These are phyloP conservation scores for Eulemur macaco DNA, from an alignment of 2,113 vertebrate genomes.

Conservation along the genomic window DNA sequence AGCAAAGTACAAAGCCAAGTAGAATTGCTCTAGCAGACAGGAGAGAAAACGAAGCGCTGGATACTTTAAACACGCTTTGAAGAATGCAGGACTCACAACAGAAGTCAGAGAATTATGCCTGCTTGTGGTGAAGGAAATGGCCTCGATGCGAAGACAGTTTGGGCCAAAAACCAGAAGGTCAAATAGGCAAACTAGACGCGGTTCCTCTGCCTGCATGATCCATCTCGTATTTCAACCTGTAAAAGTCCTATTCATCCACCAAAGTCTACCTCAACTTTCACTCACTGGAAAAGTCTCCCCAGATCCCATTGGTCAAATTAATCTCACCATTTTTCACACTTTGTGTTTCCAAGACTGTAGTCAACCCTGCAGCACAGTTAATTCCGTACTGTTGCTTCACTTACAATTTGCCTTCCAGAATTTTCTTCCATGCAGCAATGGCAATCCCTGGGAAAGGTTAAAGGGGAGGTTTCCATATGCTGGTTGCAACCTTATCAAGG, in stretches of 20 bases:
- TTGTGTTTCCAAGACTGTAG: background rate
- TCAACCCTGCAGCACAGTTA: background rate
- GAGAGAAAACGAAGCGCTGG: background rate
- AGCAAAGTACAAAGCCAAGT: background rate
- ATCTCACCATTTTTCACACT: background rate
- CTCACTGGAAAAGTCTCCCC: background rate
- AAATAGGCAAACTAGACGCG: background rate
- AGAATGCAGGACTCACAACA: background rate
- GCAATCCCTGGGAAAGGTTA: background rate
- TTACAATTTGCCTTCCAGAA: background rate
- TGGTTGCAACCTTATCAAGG: background rate
- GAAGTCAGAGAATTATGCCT: background rate
- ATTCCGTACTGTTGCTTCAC: background rate
- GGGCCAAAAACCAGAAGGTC: background rate
- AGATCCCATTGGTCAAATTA: background rate
- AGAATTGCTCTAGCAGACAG: background rate
- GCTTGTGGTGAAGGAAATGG: background rate
- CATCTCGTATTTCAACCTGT: background rate
- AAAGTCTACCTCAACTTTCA: background rate
- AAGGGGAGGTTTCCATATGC: background rate
- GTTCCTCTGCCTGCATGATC: background rate
- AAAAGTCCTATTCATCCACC: background rate
- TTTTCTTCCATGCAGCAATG: background rate
- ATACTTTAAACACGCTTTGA: background rate
- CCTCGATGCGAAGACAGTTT: background rate